Evolutionary conservation across 2,797 vertebrate species (phyloP), one percentile per base, ranked within the genome.

Genomic region (Epinephelus awoara): DNA sequence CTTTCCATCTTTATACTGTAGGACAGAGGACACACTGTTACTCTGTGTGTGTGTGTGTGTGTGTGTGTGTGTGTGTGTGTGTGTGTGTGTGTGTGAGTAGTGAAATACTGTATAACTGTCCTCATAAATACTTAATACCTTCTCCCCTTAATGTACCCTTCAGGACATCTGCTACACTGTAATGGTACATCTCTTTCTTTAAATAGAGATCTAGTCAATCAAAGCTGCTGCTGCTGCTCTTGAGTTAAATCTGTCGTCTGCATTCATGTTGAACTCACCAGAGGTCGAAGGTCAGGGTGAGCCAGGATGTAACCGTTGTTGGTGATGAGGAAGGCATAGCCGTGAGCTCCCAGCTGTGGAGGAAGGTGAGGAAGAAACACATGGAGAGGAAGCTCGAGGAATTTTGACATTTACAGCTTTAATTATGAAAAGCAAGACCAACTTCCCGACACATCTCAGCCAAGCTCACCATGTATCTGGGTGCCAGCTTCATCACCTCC

Each of bases 301-400:
- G 97, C 96, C 75, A 99, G 96, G 86, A 99, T 98, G 93, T 99
- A 99, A n/a, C 98, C 98, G 0, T 99, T 99, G 92, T 99, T 99
- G 18, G 97, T 99, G 90, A 97, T 96, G 85, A 99, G 93, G 88
- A 99, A 99, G 81, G 98, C 97, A 0, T 99, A 99, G 61, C 98
- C 98, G 7, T 99, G 98, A 57, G 97, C 93, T 52, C 98, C 98
- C 5, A 99, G 96, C 98, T 99, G 91, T 88, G 34, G 70, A 55
- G 17, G 19, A 21, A 14, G 34, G 34, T 34, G 19, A 40, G 12
- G 27, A 49, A 27, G 38, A 44, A 10, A 54, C 12, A 21, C n/a
- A 27, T 2, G 18, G 3, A 19, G 9, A 29, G 27, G 38, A 55
- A 54, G 46, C 5, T 25, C 17, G n/a, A n/a, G n/a, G n/a, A n/a